Base-by-base conservation (phyloP, 1,140 invertebrate species). In the Epicauta chinensis region DNA sequence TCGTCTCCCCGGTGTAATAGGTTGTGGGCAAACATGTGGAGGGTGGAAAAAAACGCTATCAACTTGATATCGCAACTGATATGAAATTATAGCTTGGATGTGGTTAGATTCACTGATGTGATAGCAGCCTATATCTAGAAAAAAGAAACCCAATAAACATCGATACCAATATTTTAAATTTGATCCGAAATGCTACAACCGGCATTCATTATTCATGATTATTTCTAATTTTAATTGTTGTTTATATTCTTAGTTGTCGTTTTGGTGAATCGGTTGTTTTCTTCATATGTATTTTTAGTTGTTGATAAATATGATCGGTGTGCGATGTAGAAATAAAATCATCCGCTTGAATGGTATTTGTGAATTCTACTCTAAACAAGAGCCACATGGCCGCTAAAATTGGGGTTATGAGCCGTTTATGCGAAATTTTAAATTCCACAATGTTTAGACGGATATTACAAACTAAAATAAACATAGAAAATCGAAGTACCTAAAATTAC, bases 81-180 rank as follows among this genome's bases (percentile, higher is more conserved):
- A 61, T 61, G 56, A 61, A 61, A 52, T 61, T 61, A 61, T 61
- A 51, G 59, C 50, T 49, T 35, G 44, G 59, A 61, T 61, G 58
- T 32, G 59, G 53, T 61, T 61, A 61, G 59, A 61, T 61, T 61
- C 59, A 61, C 52, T 58, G 59, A 61, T 61, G 59, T 49, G 59
- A 60, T 55, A 48, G 42, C 4, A 5, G 29, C 29, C 29, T 10
- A 30, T 52, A 58, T 48, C 49, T 50, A 47, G 17, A 49, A 53
- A 53, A n/a, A n/a, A n/a, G n/a, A n/a, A n/a, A n/a, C n/a, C 51
- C 51, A 46, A 53, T 53, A 53, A 43, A 53, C 46, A 53, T 48
- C 51, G 44, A 48, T 53, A 45, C 40, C 44, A 53, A 42, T 37
- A 48, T 42, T 53, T 46, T 53, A 47, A 47, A 46, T 46, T 16